A percentile compares a stretch with the other conserved stretches of the same genome.
Conservation (phyloP, 2,888 invertebrate genomes). For the Idaea straminata region DNA sequence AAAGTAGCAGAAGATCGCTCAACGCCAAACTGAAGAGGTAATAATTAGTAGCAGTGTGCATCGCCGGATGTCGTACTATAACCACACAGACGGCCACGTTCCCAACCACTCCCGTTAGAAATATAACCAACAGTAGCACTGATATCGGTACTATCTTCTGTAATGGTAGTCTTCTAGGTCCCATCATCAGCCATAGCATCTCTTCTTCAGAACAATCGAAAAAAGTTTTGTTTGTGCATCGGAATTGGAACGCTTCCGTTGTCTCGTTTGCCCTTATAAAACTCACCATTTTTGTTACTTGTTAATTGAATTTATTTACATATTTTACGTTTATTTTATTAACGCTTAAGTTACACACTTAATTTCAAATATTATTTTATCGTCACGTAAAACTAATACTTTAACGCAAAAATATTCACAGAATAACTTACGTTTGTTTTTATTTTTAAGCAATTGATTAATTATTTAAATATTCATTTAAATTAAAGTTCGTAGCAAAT, state of each 20-base stretch:
- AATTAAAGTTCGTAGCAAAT: neutral
- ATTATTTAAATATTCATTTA: neutral
- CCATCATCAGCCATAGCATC: slow-evolving; percentile 80
- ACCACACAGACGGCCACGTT: slow-evolving; percentile 92
- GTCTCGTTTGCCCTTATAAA: slow-evolving; percentile 58
- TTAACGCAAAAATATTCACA: neutral
- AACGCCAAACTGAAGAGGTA: slow-evolving; percentile 94
- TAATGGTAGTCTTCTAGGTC: slow-evolving; percentile 82
- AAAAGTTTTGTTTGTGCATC: slow-evolving; percentile 64
- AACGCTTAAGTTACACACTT: neutral
- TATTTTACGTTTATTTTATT: neutral
- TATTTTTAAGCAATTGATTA: neutral
- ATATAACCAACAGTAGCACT: slow-evolving; percentile 86
- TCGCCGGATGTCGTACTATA: slow-evolving; percentile 87
- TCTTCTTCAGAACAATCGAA: slow-evolving; percentile 82
- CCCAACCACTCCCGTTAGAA: slow-evolving; percentile 90
- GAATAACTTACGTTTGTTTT: neutral
- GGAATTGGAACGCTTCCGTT: slow-evolving; percentile 43
- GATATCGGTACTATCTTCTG: slow-evolving; percentile 81
- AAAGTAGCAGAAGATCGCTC: slow-evolving; percentile 89
- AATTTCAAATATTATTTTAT: neutral
- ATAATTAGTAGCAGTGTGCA: slow-evolving; percentile 96
- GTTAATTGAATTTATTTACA: neutral
- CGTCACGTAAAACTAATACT: neutral
- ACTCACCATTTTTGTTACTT: slow-evolving; percentile 43